phyloP scores from a whole-genome alignment of 2,113 vertebrate species.

The Pseudonaja textilis region DNA sequence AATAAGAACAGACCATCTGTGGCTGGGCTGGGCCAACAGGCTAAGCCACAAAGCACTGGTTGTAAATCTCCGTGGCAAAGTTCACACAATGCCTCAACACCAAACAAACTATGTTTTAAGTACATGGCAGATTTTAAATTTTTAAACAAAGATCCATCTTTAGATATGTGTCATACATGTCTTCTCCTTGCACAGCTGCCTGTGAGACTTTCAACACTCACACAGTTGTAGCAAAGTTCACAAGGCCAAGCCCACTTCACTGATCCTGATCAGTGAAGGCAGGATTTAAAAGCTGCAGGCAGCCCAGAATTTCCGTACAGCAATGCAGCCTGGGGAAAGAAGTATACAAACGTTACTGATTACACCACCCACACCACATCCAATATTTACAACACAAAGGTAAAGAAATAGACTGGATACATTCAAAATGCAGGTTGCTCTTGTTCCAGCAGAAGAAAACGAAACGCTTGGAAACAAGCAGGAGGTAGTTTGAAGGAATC shows the following conservation, averaged over 20 bases:
- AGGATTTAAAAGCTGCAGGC: not conserved
- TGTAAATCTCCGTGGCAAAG: not conserved
- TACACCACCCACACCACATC: not conserved
- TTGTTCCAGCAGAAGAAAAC: not conserved
- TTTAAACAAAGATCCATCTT: not conserved
- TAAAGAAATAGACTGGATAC: not conserved
- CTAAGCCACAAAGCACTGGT: not conserved
- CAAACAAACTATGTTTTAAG: not conserved
- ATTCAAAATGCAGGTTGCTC: not conserved
- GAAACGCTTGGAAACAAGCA: not conserved
- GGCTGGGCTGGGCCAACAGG: not conserved
- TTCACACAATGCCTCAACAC: not conserved
- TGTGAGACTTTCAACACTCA: not conserved
- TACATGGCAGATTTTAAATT: not conserved
- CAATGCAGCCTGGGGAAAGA: not conserved
- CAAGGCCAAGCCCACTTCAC: not conserved
- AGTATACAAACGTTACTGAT: not conserved
- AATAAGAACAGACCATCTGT: not conserved
- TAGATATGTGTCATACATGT: too few relatives aligned
- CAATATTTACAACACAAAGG: not conserved
- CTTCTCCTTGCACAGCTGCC: not conserved
- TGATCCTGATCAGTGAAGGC: not conserved
- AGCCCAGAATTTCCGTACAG: not conserved
- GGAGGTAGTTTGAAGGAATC: not conserved
- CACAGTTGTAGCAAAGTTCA: not conserved